Evolutionary conservation across 2,797 vertebrate genomes (phyloP).

Genomic region (Acipenser oxyrinchus): DNA sequence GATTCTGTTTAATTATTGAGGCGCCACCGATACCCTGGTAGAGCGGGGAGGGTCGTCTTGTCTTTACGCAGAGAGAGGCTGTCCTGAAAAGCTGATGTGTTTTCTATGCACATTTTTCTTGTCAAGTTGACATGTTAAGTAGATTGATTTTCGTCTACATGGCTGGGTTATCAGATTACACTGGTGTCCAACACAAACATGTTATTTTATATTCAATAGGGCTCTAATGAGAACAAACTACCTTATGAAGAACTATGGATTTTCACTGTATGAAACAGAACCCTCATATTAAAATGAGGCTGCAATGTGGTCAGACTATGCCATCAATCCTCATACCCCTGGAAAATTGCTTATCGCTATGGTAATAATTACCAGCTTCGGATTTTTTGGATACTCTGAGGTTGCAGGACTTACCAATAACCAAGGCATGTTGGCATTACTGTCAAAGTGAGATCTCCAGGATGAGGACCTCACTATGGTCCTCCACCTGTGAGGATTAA

Average conservation of each 20-base stretch:
- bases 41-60: too few species aligned
- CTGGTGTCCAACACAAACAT: constrained; percentile 66
- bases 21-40: too few species aligned
- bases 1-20: too few species aligned
- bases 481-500: too few species aligned
- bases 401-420: constrained; percentile 14
- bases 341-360: constrained; percentile 67
- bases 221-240: constrained; percentile 90
- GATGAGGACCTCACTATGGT: too few species aligned
- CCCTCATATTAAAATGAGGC: constrained; percentile 63
- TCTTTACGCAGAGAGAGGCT: too few species aligned
- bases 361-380: constrained; percentile 64
- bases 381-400: constrained; percentile 45
- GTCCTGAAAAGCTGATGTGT: constrained; percentile 14
- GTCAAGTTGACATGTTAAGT: constrained; percentile 59
- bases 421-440: neutral
- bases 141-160: constrained; percentile 62
- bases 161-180: constrained; percentile 65
- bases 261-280: constrained; percentile 64
- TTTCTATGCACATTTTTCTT: constrained; percentile 53
- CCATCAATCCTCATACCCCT: constrained; percentile 78
- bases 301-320: constrained; percentile 55
- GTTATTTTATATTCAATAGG: constrained; percentile 74
- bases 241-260: constrained; percentile 71
- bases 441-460: constrained; percentile 9